Evolutionary conservation across 2,113 vertebrate genomes (phyloP).

Genomic region (Trematomus loennbergii): DNA sequence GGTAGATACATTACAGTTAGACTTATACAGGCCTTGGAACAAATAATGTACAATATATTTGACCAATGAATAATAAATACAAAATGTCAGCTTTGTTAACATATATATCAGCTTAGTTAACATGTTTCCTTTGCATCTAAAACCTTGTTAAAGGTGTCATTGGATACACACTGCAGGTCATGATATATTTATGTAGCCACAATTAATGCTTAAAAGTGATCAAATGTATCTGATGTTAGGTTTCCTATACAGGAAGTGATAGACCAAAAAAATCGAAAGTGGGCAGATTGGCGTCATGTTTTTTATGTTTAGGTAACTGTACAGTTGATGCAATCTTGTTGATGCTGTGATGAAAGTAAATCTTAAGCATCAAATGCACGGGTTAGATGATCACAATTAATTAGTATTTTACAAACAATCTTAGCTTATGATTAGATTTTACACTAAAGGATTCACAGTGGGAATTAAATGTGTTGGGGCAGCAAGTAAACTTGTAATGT

Average conservation of each 20-base stretch:
- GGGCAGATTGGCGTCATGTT: conserved; percentile 30
- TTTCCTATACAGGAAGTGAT: conserved; percentile 3
- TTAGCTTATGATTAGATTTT: conserved; percentile 42
- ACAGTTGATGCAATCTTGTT: conserved; percentile 29
- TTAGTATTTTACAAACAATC: conserved; percentile 25
- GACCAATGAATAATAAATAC: no score
- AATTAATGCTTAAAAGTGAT: background rate
- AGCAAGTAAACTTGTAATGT: conserved; percentile 26
- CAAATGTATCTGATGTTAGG: background rate
- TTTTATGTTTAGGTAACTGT: conserved; percentile 41
- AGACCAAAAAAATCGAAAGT: background rate
- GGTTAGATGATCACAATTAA: conserved; percentile 31
- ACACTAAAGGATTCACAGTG: conserved; percentile 33
- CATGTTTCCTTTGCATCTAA: background rate
- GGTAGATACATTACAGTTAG: background rate
- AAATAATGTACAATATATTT: background rate
- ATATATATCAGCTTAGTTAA: background rate
- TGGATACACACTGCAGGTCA: background rate
- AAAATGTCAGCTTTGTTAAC: background rate
- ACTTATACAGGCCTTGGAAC: background rate
- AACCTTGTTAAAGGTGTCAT: background rate
- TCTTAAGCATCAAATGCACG: conserved; percentile 36
- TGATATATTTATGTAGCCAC: background rate
- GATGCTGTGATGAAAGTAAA: conserved; percentile 41
- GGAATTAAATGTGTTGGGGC: background rate